Conservation (phyloP, 2,888 invertebrate genomes). For the Spialia ferax region DNA sequence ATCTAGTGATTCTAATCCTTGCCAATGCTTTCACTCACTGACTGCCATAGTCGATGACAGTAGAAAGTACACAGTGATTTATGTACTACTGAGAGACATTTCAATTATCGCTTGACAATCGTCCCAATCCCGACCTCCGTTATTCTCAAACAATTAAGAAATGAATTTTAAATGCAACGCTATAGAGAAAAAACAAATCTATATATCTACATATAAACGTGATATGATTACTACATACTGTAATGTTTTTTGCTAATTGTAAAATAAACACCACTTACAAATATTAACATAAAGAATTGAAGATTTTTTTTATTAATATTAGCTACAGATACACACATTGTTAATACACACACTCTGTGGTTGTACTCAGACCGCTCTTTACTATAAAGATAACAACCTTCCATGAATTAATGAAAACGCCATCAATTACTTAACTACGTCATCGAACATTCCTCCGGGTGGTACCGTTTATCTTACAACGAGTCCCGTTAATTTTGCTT, state of each 20-base stretch:
- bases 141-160: background rate
- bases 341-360: too few relatives aligned
- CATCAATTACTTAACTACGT: constrained; percentile 47
- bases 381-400: background rate
- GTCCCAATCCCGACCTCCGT: background rate
- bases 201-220: too few relatives aligned
- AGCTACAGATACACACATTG: background rate
- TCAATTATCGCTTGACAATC: constrained; percentile 24
- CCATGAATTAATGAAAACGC: background rate
- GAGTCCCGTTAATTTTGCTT: constrained; percentile 64
- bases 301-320: background rate
- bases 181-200: too few relatives aligned
- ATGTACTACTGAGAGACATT: constrained; percentile 27
- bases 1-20: constrained; percentile 37
- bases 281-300: too few relatives aligned
- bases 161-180: background rate
- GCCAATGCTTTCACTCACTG: constrained; percentile 39
- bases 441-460: constrained; percentile 63
- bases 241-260: too few relatives aligned
- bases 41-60: constrained; percentile 35
- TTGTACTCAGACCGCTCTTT: background rate
- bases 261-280: too few relatives aligned
- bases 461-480: constrained; percentile 65
- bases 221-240: too few relatives aligned
- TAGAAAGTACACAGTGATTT: constrained; percentile 38